Base-by-base conservation (phyloP, 2,113 vertebrate genomes). In the Gambusia holbrooki region DNA sequence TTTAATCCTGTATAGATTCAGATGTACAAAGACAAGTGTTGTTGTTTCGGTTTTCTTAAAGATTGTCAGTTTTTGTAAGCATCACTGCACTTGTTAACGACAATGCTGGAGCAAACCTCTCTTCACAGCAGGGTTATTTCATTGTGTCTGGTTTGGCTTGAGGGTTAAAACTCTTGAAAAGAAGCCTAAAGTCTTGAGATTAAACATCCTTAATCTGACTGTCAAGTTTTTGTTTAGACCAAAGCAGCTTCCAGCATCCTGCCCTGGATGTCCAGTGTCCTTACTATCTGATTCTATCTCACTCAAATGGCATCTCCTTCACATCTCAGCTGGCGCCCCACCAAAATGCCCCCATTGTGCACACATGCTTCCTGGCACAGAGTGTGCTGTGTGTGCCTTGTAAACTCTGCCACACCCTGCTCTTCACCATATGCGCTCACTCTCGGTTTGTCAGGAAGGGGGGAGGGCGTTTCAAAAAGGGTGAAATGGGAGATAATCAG, bases 281-380 rank as follows among this genome's bases (percentile, higher is more conserved):
- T 75, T 69, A 37, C 65, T 74, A 62, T 84, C 62, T 76, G 69
- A n/a, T 84, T 67, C 17, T 9, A 73, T 74, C 60, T 69, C 62
- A 83, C 66, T 70, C 69, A 79, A 83, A 84, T 67, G 75, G 67
- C 80, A 71, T 73, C 71, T 80, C 76, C 76, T 71, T 70, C 64
- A 73, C 58, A 75, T 79, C 80, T 72, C 71, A 62, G 81, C 73
- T 87, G 82, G 79, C 69, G 28, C 62, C 12, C 40, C 35, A 73
- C 74, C 71, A 45, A 74, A 89, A 71, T 76, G 48, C 83, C 88
- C 87, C 89, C 9, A 45, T 48, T 17, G 81, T 87, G 87, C 89
- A 87, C 92, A 91, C 89, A 92, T 90, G 90, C 92, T 92, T 87
- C 90, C 87, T 90, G 90, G 91, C 91, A 92, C 89, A 90, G 90